Evolutionary conservation across 2,888 invertebrate genomes (phyloP), one percentile per base, ranked within the genome.

Genomic region (Imbricaverruca yamaguchii): DNA sequence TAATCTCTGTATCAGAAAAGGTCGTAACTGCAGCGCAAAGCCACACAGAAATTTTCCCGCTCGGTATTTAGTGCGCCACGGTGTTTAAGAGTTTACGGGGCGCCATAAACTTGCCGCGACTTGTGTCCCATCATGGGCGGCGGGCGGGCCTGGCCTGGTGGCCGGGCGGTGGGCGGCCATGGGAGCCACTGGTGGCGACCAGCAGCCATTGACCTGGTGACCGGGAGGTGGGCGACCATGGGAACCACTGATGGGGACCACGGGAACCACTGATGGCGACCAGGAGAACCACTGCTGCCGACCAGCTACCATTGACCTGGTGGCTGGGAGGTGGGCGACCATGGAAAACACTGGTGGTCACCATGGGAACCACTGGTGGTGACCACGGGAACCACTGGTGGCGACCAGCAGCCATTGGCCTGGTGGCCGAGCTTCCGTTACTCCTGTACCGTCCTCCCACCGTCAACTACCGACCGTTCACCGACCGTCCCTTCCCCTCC

Each of bases 1-100:
- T 69, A 69, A 69, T 69, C 69, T 69, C 39, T 69, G 69, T 69
- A 69, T 69, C 69, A 69, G 69, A 69, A 39, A 61, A 69, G 69
- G 39, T 69, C 69, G 69, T 69, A 69, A 69, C 25, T 39, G 69
- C 39, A 69, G 15, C 69, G 25, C 69, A 69, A 69, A 69, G 69
- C 39, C 69, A 69, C 69, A 69, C 69, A 69, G 69, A 69, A 69
- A 69, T 25, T 6, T 15, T 69, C 15, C 39, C 39, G 6, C 25
- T 15, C 15, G 69, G 69, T 69, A 69, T 69, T 69, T 69, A 69
- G 69, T 69, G 69, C 69, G 25, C 39, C 69, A 39, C 69, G 69
- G 69, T 69, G 69, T 69, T 69, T 69, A 69, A 39, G 39, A 23
- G 39, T 69, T 69, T 69, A 69, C 69, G 69, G 39, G 69, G 69